Conservation (phyloP, 2,888 invertebrate species). For the Gastracanthus pulcherrimus region DNA sequence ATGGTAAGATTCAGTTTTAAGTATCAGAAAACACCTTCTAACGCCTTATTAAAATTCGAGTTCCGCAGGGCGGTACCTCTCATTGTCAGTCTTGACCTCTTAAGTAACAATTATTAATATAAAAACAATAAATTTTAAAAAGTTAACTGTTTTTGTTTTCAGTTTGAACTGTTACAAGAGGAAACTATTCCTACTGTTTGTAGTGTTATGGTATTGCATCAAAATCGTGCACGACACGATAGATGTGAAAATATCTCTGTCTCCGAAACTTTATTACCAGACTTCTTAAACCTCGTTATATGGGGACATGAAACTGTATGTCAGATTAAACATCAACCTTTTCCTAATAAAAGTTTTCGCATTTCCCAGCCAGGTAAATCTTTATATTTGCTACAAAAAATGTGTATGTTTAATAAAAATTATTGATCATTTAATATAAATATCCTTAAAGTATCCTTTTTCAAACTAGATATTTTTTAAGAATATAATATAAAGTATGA, state of each 20-base stretch:
- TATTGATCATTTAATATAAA: no score
- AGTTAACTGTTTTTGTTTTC: conserved; percentile 81
- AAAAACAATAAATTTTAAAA: no score
- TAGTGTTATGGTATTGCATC: conserved; percentile 86
- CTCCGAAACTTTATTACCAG: conserved; percentile 87
- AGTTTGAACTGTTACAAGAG: conserved; percentile 16
- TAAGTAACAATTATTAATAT: no score
- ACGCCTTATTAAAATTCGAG: no score
- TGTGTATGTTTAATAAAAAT: no score
- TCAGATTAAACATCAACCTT: conserved; percentile 83
- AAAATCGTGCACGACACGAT: conserved; percentile 88
- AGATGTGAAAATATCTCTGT: conserved; percentile 86
- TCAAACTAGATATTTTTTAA: no score
- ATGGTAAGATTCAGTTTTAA: no score
- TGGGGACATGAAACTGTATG: conserved; percentile 99
- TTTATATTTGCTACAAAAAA: background rate
- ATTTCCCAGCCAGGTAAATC: conserved; percentile 86
- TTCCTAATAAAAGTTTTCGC: conserved; percentile 73
- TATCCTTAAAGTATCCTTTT: no score
- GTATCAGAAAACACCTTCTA: no score
- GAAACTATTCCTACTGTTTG: background rate
- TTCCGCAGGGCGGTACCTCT: no score
- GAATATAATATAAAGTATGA: no score
- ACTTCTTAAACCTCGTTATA: conserved; percentile 92
- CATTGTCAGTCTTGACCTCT: no score